Conservation (phyloP, 2,113 vertebrate genomes). For the Ctenomys sociabilis region DNA sequence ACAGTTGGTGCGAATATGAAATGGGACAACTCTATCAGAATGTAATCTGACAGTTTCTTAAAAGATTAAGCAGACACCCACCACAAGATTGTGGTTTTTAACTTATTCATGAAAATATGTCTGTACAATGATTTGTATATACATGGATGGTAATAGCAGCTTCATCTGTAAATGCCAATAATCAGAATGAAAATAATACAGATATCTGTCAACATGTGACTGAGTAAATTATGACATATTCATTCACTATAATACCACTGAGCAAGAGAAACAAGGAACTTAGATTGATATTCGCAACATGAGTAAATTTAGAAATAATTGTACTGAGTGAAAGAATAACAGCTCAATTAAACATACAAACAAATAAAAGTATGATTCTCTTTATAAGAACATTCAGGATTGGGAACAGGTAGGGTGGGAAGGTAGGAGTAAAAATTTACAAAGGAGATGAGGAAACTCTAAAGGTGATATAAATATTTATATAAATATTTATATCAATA, state of each 20-base stretch:
- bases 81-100: not conserved
- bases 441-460: not conserved
- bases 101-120: not conserved
- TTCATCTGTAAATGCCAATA: not conserved
- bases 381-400: not conserved
- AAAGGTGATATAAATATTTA: not conserved
- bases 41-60: constrained; percentile 37
- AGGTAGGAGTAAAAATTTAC: not conserved
- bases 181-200: not conserved
- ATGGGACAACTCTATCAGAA: constrained; percentile 27
- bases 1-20: constrained; percentile 1
- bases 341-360: not conserved
- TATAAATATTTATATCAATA: too few relatives aligned
- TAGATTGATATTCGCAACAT: not conserved
- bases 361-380: not conserved
- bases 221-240: constrained; percentile 12
- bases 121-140: not conserved
- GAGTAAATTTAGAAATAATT: constrained; percentile 3
- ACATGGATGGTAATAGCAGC: not conserved
- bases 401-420: not conserved
- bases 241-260: not conserved
- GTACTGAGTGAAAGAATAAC: not conserved
- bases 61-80: not conserved
- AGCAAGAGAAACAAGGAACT: constrained; percentile 2
- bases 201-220: constrained; percentile 1